phyloP scores from a whole-genome alignment of 2,113 vertebrate species.

The Nestor notabilis region DNA sequence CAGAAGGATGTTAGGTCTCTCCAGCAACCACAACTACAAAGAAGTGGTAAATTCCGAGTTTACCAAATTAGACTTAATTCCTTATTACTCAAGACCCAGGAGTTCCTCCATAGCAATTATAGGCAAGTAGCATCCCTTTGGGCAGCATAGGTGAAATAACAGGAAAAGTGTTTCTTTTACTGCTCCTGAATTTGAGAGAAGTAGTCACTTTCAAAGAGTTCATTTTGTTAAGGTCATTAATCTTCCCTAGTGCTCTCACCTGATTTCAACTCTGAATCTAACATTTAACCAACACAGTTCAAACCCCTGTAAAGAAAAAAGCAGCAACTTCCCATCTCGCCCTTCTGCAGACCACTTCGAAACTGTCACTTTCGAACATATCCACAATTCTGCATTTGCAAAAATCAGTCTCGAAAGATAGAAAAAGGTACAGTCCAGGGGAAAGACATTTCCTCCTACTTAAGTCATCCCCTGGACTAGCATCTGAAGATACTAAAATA shows the following conservation, averaged over 20 bases:
- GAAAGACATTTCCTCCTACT: not conserved
- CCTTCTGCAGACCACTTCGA: not conserved
- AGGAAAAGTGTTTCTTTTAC: conserved; percentile 14
- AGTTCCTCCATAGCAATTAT: not conserved
- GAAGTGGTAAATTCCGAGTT: conserved; percentile 30
- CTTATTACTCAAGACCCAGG: conserved; percentile 9
- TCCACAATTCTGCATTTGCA: not conserved
- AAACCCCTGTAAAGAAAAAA: not conserved
- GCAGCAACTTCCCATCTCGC: not conserved
- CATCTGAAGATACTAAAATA: not conserved
- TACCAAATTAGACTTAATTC: conserved; percentile 47
- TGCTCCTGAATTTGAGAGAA: not conserved
- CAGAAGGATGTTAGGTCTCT: not conserved
- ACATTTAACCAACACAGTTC: not conserved
- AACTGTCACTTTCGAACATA: not conserved
- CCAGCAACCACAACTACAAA: conserved; percentile 14
- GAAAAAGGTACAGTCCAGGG: not conserved
- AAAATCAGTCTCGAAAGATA: not conserved
- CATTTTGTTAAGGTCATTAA: not conserved
- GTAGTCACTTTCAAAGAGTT: not conserved
- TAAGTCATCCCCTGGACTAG: not conserved
- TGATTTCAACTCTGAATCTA: not conserved
- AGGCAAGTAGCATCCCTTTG: conserved; percentile 40
- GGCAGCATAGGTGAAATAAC: not conserved
- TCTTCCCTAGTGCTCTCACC: not conserved